phyloP scores from a whole-genome alignment of 2,113 vertebrate genomes.

The Zosterops pallidus region DNA sequence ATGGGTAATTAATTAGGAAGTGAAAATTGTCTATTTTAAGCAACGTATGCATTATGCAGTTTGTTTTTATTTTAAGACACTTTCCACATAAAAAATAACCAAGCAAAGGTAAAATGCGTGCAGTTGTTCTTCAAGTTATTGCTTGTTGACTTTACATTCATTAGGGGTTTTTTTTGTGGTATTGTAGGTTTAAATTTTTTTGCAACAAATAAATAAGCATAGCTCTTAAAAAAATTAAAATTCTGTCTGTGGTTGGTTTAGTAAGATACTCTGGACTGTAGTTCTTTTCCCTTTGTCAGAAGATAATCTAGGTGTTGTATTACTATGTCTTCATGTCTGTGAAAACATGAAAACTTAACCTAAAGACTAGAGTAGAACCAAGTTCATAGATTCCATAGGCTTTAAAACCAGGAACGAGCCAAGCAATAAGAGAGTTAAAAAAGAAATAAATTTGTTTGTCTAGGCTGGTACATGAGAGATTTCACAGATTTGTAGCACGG shows the following conservation, averaged over 20 bases:
- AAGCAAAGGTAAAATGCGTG: neutral
- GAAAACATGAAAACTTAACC: neutral
- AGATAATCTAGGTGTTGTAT: neutral
- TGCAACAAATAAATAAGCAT: neutral
- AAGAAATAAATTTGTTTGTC: neutral
- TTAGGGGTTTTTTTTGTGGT: neutral
- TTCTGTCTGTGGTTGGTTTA: neutral
- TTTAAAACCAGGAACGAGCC: neutral
- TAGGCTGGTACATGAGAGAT: neutral
- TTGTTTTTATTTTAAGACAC: neutral
- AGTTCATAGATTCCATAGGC: neutral
- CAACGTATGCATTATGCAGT: accelerated
- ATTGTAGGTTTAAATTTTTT: neutral
- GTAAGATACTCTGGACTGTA: neutral
- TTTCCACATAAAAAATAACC: neutral
- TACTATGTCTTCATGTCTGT: neutral
- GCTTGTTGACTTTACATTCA: neutral
- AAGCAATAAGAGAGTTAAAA: neutral
- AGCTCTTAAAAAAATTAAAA: neutral
- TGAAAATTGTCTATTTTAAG: neutral
- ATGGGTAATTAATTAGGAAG: neutral
- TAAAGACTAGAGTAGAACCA: neutral
- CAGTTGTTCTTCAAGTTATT: neutral
- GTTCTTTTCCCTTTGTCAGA: neutral
- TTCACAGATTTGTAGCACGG: neutral